Evolutionary conservation across 2,797 vertebrate genomes (phyloP), one percentile per base, ranked within the genome.

Genomic region (Tapirus indicus): DNA sequence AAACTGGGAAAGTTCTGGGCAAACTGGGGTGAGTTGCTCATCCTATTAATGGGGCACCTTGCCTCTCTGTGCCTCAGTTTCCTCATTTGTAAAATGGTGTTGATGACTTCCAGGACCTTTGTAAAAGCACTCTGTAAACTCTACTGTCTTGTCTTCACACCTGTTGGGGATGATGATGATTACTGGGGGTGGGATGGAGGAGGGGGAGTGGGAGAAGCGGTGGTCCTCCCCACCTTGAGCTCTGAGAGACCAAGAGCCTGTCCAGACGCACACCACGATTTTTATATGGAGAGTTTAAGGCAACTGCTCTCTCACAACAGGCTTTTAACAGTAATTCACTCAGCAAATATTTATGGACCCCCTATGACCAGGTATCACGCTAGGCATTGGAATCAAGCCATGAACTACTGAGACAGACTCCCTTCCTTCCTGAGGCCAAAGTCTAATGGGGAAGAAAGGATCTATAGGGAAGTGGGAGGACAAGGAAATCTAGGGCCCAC

Each of bases 301-400:
- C 20, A 69, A 21, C 38, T 7, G 12, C 14, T 27, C 16, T 66
- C 75, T 82, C 32, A 56, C 69, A 38, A 27, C 29, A 78, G 62
- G 27, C 49, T 85, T 91, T 78, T 82, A 78, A 23, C 20, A 82
- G 20, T 21, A 80, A 91, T 66, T 82, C 44, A 47, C 69, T 86
- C 21, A 71, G 52, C 47, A 83, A 78, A 21, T 84, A 35, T 71
- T 62, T 88, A 75, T 25, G 23, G 35, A 62, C 29, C 20, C 21
- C 25, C 71, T 88, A 18, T 29, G 52, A 32, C n/a, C 60, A 23
- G 54, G 21, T 17, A 18, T 64, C 74, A 25, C 38, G n/a, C 69
- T 47, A 60, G 18, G 35, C 23, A 1, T 20, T 62, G 69, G 64
- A 32, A 44, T 87, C 56, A 78, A 78, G 38, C 83, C 25, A 1